Evolutionary conservation across 1,140 invertebrate genomes (phyloP).

Genomic region (Lutraria rhynchaena): DNA sequence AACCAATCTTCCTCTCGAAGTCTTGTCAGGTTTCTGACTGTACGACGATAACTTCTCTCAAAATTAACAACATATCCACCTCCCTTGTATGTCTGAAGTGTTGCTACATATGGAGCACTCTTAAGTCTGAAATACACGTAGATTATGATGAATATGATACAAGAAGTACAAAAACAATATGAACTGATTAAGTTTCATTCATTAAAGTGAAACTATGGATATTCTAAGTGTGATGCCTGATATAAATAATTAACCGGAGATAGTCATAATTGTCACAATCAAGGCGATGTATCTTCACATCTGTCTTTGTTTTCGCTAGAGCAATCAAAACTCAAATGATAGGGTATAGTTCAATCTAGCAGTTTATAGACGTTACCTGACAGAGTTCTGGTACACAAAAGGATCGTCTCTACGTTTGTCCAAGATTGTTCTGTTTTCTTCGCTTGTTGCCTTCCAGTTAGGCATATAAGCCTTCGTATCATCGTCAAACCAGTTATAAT

Average conservation of each 20-base stretch:
- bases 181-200: not conserved
- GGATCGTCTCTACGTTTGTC: slow-evolving; percentile 68
- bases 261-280: too few species aligned
- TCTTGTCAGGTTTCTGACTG: slow-evolving; percentile 61
- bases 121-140: slow-evolving; percentile 69
- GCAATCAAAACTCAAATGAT: too few species aligned
- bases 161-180: not conserved
- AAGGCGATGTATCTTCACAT: too few species aligned
- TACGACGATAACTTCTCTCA: slow-evolving; percentile 66
- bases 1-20: slow-evolving; percentile 81
- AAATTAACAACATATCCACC: slow-evolving; percentile 79
- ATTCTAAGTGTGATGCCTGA: not conserved
- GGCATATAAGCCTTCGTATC: slow-evolving; percentile 79
- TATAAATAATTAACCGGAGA: too few species aligned
- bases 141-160: not conserved
- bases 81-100: slow-evolving; percentile 79
- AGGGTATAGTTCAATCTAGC: too few species aligned
- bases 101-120: slow-evolving; percentile 77
- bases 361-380: slow-evolving; percentile 23
- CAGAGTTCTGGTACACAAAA: slow-evolving; percentile 79
- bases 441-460: slow-evolving; percentile 70
- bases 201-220: not conserved
- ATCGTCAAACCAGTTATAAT: slow-evolving; percentile 81
- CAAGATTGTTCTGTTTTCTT: slow-evolving; percentile 62
- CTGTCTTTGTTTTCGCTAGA: too few species aligned